Percentiles rank a stretch among this genome's conserved stretches.
Conservation (phyloP, 2,113 vertebrate genomes). For the Tychaedon coryphoeus region DNA sequence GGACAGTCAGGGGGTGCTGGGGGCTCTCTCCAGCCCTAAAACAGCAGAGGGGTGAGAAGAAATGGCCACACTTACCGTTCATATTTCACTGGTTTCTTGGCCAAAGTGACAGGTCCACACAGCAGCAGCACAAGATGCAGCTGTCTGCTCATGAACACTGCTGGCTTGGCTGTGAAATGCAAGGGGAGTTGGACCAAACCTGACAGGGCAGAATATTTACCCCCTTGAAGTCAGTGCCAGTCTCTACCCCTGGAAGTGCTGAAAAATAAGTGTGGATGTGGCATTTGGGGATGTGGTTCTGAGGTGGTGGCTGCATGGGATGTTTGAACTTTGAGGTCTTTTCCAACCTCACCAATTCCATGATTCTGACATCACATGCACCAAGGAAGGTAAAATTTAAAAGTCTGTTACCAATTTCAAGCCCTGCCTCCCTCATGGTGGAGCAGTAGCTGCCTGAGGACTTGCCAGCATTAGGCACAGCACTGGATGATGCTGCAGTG, state of each 20-base stretch:
- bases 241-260: background rate
- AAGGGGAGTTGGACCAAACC: background rate
- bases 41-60: background rate
- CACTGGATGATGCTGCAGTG: background rate
- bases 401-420: background rate
- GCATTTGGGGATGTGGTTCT: background rate
- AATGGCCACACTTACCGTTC: background rate
- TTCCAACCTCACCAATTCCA: background rate
- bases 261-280: background rate
- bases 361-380: background rate
- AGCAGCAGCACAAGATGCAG: background rate
- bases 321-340: background rate
- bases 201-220: background rate
- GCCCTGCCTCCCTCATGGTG: background rate
- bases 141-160: background rate
- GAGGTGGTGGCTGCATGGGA: background rate
- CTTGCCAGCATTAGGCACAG: background rate
- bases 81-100: background rate
- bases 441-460: background rate
- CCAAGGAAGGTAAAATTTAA: background rate
- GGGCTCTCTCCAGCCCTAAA: background rate
- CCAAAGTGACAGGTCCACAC: background rate
- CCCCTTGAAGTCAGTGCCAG: background rate
- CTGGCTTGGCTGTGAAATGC: background rate
- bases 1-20: accelerated